phyloP scores from a whole-genome alignment of 2,888 invertebrate genomes.

The Choristoneura rosaceana region DNA sequence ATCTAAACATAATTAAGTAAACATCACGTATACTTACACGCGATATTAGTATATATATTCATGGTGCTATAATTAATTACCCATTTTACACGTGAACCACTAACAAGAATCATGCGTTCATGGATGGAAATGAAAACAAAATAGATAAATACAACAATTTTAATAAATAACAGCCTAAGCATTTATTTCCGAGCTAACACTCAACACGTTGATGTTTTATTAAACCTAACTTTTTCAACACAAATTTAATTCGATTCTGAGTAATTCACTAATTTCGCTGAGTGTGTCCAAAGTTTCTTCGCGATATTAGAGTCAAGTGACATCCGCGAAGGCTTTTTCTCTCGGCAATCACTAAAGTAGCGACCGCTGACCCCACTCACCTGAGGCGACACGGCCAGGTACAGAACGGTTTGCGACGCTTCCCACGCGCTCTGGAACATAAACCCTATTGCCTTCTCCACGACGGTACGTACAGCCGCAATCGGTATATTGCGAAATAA shows the following conservation, averaged over 20 bases:
- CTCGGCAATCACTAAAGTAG: conserved; percentile 82
- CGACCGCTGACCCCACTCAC: conserved; percentile 81
- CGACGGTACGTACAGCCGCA: conserved; percentile 61
- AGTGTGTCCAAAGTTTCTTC: conserved; percentile 86
- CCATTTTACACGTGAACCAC: neutral
- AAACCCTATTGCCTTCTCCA: conserved; percentile 62
- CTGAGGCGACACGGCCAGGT: conserved; percentile 68
- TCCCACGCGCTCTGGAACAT: conserved; percentile 85
- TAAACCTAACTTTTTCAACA: neutral
- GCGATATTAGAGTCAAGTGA: conserved; percentile 74
- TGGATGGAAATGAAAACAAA: neutral
- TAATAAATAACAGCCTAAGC: conserved; percentile 42
- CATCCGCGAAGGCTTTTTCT: conserved; percentile 62
- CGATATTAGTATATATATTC: neutral
- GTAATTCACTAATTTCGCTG: conserved; percentile 70
- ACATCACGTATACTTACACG: neutral
- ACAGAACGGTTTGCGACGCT: conserved; percentile 84
- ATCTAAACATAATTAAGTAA: neutral
- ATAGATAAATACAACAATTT: conserved; percentile 41
- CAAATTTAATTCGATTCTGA: conserved; percentile 29
- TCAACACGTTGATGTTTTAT: neutral
- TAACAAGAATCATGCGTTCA: neutral
- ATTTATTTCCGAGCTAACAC: conserved; percentile 6
- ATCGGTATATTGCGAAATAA: conserved; percentile 86
- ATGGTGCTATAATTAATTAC: neutral